phyloP scores from a whole-genome alignment of 2,113 vertebrate species.

The Lampris incognitus region DNA sequence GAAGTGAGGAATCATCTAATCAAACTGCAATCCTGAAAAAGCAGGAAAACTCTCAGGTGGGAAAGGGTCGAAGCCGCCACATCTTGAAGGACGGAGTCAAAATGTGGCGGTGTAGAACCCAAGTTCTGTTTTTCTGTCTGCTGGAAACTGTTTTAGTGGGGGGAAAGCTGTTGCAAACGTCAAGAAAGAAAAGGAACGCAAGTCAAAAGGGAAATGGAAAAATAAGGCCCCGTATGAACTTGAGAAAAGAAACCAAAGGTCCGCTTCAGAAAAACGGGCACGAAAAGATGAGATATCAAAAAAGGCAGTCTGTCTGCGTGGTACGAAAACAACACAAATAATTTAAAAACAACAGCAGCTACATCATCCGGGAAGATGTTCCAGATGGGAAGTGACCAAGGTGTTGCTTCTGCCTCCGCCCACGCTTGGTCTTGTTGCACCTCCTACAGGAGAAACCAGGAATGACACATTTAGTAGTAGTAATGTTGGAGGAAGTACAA shows the following conservation, averaged over 20 bases:
- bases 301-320: constrained; percentile 67
- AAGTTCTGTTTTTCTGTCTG: background rate
- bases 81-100: background rate
- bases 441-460: constrained; percentile 84
- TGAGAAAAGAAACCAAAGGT: constrained; percentile 39
- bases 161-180: constrained; percentile 38
- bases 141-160: constrained; percentile 81
- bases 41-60: no score
- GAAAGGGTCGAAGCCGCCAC: no score
- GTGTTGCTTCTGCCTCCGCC: constrained; percentile 97
- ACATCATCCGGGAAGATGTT: constrained; percentile 96
- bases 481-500: no score
- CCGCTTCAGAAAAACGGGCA: constrained; percentile 53
- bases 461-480: background rate
- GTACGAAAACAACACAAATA: constrained; percentile 70
- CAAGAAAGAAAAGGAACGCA: constrained; percentile 72
- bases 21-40: no score
- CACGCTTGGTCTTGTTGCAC: constrained; percentile 96
- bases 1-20: background rate
- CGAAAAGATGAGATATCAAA: constrained; percentile 69
- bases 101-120: background rate
- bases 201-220: constrained; percentile 75
- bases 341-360: constrained; percentile 74
- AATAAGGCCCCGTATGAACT: constrained; percentile 77
- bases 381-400: constrained; percentile 96